Evolutionary conservation across 2,888 invertebrate species (phyloP).

Genomic region (Oegoconia quadripuncta): DNA sequence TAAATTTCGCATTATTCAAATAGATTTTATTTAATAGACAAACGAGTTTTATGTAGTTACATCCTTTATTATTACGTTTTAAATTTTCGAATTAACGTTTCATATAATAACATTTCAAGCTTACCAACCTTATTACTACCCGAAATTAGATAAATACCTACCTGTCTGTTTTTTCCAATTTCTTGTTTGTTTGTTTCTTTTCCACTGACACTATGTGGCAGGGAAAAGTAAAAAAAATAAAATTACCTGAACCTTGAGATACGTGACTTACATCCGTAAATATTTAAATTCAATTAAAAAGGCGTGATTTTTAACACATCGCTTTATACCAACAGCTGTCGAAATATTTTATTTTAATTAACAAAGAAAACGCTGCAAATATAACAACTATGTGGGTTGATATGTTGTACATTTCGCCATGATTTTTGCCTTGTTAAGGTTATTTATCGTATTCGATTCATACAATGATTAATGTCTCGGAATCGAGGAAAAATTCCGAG

Average conservation of each 20-base stretch:
- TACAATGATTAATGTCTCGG: slow-evolving; percentile 59
- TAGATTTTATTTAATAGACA: no score
- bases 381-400: slow-evolving; percentile 32
- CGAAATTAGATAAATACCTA: no score
- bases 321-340: slow-evolving; percentile 42
- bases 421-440: slow-evolving; percentile 66
- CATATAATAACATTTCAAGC: no score
- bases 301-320: slow-evolving; percentile 23
- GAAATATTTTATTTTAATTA: slow-evolving; percentile 34
- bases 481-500: slow-evolving; percentile 50
- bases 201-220: no score
- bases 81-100: no score
- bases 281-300: slow-evolving; percentile 12
- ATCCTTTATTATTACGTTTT: no score
- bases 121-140: no score
- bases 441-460: slow-evolving; percentile 60
- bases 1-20: no score
- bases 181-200: no score
- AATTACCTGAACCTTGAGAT: slow-evolving; percentile 5
- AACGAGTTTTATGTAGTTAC: no score
- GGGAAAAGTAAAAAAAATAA: no score
- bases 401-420: slow-evolving; percentile 39
- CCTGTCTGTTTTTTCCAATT: no score
- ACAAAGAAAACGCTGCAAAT: slow-evolving; percentile 7
- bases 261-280: slow-evolving; percentile 15